These are phyloP conservation scores for Sarcophaga caerulescens DNA, from an alignment of 2,888 invertebrate genomes.

Conservation along the genomic window DNA sequence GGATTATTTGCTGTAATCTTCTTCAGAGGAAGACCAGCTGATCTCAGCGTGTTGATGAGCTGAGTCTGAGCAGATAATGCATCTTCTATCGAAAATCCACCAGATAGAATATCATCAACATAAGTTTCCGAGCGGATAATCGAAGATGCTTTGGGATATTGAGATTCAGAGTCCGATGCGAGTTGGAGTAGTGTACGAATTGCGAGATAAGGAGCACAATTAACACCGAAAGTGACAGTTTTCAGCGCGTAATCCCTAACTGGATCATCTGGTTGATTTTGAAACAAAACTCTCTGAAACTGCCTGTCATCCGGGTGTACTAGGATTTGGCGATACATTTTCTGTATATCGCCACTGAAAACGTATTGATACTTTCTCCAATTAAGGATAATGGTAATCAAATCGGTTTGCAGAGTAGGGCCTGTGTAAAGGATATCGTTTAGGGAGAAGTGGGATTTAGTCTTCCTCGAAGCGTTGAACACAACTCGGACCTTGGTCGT, in stretches of 20 bases:
- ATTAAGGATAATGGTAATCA: slow-evolving; percentile 38
- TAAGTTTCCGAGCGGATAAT: slow-evolving; percentile 3
- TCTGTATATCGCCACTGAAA: slow-evolving; percentile 61
- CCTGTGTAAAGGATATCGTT: slow-evolving; percentile 60
- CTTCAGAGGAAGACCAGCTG: not conserved
- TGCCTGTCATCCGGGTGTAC: slow-evolving; percentile 36
- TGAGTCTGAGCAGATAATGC: not conserved
- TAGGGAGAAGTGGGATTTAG: slow-evolving; percentile 18
- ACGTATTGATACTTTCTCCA: slow-evolving; percentile 57
- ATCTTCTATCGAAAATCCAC: not conserved
- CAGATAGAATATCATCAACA: slow-evolving; percentile 21
- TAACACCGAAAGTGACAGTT: not conserved
- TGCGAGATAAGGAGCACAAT: not conserved
- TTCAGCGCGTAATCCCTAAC: not conserved
- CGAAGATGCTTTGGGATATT: not conserved
- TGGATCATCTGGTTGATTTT: too few species aligned
- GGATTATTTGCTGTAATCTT: not conserved
- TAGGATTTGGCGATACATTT: slow-evolving; percentile 48
- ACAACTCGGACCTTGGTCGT: slow-evolving; percentile 63
- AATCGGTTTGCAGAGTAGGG: slow-evolving; percentile 58
- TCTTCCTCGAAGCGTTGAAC: slow-evolving; percentile 36
- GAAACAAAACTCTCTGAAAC: slow-evolving; percentile 63
- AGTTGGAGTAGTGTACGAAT: not conserved
- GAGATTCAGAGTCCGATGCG: not conserved
- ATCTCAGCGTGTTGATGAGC: not conserved